Evolutionary conservation across 1,140 invertebrate species (phyloP).

Genomic region (Teleopsis dalmanni): DNA sequence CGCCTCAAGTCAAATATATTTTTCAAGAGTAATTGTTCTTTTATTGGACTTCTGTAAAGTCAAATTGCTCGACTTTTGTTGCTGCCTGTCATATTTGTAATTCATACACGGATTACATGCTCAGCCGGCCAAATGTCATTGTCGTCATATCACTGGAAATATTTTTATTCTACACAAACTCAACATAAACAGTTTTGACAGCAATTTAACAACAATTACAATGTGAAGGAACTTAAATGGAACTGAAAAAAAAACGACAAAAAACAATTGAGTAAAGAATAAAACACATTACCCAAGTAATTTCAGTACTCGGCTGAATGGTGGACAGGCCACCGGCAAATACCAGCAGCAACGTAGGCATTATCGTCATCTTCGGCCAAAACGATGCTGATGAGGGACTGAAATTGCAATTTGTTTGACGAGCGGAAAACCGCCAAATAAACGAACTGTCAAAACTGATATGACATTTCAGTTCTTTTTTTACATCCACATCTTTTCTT

Average conservation of each 20-base stretch:
- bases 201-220: conserved; percentile 41
- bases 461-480: conserved; percentile 22
- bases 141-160: conserved; percentile 28
- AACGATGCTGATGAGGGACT: no score
- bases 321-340: no score
- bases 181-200: no score
- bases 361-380: no score
- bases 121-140: conserved; percentile 19
- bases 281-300: not conserved
- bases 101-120: not conserved
- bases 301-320: no score
- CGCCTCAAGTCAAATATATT: no score
- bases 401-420: no score
- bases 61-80: not conserved
- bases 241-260: conserved; percentile 29
- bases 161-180: no score
- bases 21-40: no score
- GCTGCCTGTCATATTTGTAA: not conserved
- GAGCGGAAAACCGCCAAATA: no score
- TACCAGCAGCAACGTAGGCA: no score
- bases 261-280: not conserved
- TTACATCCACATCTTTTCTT: no score
- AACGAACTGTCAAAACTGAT: conserved; percentile 42
- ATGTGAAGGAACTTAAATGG: conserved; percentile 34
- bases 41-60: not conserved